These are phyloP conservation scores for Eupelmus urozonus DNA, from an alignment of 2,888 invertebrate genomes.

Conservation along the genomic window DNA sequence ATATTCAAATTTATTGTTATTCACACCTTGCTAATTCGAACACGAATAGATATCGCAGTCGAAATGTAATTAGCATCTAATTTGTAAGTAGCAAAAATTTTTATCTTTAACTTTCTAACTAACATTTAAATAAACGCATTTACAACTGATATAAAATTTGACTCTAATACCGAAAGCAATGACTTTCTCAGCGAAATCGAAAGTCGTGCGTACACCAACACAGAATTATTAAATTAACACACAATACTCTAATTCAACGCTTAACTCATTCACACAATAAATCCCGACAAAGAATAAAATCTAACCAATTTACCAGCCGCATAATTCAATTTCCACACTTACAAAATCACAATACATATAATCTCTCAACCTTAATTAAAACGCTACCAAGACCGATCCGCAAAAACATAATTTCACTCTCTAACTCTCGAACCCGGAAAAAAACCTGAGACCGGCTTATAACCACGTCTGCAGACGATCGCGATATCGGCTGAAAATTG, in stretches of 20 bases:
- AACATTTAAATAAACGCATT: no score
- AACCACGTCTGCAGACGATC: no score
- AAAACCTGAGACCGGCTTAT: not conserved
- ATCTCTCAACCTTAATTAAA: constrained; percentile 5
- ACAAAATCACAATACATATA: not conserved
- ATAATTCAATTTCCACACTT: not conserved
- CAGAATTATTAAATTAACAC: constrained; percentile 11
- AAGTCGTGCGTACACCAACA: no score
- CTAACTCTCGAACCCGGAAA: not conserved
- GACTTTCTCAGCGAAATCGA: no score
- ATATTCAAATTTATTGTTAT: no score
- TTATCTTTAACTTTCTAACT: no score
- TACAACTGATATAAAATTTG: no score
- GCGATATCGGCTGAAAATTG: constrained; percentile 11
- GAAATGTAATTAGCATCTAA: no score
- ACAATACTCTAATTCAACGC: not conserved
- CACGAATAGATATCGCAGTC: no score
- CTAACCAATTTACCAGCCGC: not conserved
- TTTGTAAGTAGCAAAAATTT: no score
- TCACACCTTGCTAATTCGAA: no score
- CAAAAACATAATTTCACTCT: not conserved
- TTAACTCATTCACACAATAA: not conserved
- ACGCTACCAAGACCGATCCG: not conserved
- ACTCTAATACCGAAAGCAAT: not conserved
- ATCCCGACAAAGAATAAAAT: not conserved